These are phyloP conservation scores for Nasonia longicornis DNA, from an alignment of 1,140 invertebrate species.

Conservation along the genomic window DNA sequence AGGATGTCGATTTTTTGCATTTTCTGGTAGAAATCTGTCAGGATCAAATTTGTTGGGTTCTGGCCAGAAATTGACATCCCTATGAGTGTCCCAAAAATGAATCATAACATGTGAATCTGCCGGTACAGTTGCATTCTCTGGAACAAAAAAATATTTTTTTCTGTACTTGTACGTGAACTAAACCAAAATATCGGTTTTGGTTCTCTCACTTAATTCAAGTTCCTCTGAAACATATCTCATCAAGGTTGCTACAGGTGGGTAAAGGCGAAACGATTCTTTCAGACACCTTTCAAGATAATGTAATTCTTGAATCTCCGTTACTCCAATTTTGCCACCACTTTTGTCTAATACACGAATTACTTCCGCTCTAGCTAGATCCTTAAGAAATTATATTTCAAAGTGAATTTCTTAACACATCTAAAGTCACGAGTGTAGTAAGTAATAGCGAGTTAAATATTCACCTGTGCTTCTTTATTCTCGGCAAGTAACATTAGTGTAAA, in stretches of 20 bases:
- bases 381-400: neutral
- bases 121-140: slow-evolving; percentile 52
- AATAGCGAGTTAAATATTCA: neutral
- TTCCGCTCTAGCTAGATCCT: slow-evolving; percentile 44
- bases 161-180: neutral
- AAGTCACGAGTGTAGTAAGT: too few relatives aligned
- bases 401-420: too few relatives aligned
- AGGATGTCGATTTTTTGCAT: slow-evolving; percentile 63
- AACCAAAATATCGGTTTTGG: neutral
- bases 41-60: slow-evolving; percentile 81
- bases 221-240: slow-evolving; percentile 66
- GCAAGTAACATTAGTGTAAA: slow-evolving; percentile 48
- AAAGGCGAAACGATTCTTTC: slow-evolving; percentile 73
- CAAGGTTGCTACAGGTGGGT: slow-evolving; percentile 72
- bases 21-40: slow-evolving; percentile 77
- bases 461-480: slow-evolving; percentile 51
- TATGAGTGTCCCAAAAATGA: slow-evolving; percentile 72
- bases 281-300: slow-evolving; percentile 73
- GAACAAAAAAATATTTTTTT: slow-evolving; percentile 33
- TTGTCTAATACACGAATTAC: slow-evolving; percentile 38
- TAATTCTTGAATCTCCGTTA: slow-evolving; percentile 44
- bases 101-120: slow-evolving; percentile 65
- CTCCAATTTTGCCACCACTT: slow-evolving; percentile 37
- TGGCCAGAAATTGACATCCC: slow-evolving; percentile 75
- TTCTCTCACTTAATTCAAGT: slow-evolving; percentile 51